Evolutionary conservation across 2,797 vertebrate species (phyloP), one percentile per base, ranked within the genome.

Genomic region (Geotria australis): DNA sequence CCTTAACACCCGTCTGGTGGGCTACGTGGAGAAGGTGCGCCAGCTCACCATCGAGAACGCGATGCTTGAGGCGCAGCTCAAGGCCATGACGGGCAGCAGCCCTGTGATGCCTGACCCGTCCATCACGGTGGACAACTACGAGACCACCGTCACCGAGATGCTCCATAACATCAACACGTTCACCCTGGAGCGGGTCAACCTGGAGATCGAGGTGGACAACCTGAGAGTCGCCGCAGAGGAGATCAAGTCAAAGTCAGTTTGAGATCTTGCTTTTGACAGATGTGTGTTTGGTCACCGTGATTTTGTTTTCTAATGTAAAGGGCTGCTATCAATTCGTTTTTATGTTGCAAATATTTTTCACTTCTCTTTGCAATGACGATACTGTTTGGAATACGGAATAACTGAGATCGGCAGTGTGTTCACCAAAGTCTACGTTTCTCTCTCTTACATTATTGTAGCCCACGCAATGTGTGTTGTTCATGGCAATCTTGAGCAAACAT

Each of bases 191-290:
- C 70, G 67, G 57, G 61, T 73, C 58, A 69, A 66, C 61, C 57
- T 68, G 64, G 71, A 70, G 63, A 69, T 73, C 46, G 68, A 73
- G 59, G 61, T 73, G 10, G 71, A 73, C 61, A 70, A 73, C 57
- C 61, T 73, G 10, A 64, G 71, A 10, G 70, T 67, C 15, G 61
- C 66, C 2, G 68, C 71, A 57, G 69, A 73, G 51, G 71, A 73
- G 53, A 59, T 73, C 9, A 71, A 69, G 59, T 68, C 71, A 47
- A 72, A 73, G 71, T 73, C 59, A 58, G 70, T 63, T 46, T 45
- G 46, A 8, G 46, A 38, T 5, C 24, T 38, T 38, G 24, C 15
- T n/a, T n/a, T n/a, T n/a, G n/a, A n/a, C n/a, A n/a, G n/a, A n/a
- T n/a, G n/a, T n/a, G n/a, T n/a, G n/a, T 38, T 38, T 5, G 24